Evolutionary conservation across 2,797 vertebrate genomes (phyloP), one percentile per base, ranked within the genome.

Genomic region (Serranus cabrilla): DNA sequence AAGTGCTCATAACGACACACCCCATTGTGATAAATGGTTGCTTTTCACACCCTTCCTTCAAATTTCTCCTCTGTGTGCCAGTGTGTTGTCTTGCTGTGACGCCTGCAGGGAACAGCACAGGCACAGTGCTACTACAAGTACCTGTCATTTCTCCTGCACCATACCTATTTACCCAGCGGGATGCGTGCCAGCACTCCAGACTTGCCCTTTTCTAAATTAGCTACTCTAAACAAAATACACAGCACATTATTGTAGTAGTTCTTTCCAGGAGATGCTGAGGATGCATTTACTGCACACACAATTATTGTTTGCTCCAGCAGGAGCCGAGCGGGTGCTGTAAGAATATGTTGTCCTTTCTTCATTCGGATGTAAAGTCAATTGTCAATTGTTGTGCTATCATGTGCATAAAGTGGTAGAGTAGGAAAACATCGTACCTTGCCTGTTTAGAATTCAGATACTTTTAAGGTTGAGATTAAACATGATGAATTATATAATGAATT

Each of bases 241-340:
- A 76, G 37, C 47, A 86, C 77, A 88, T 89, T 54, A 85, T 52
- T 67, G 49, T 72, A 66, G 75, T 87, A 46, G 71, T 57, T 66
- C 70, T 76, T 34, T 9, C 39, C 23, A 34, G 51, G 43, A 85
- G 76, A 74, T 76, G 78, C 85, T 84, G 80, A 79, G 63, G 70
- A 64, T 52, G 84, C 75, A 58, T 63, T 82, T 65, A 27, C 18
- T 61, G 49, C 55, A 55, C 47, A 51, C 49, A 21, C 54, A 11
- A 55, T 75, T 82, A 72, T 78, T 59, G 45, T 67, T 45, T 11
- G 62, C 60, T 51, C 25, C 55, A 71, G 27, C 54, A 71, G 50
- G 39, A 78, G 66, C 42, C 17, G 52, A 62, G 37, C 2, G 20
- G 45, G n/a, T 51, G 58, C 39, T 74, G 58, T 59, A 25, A 6